Evolutionary conservation across 2,797 vertebrate species (phyloP), one percentile per base, ranked within the genome.

Genomic region (Pelodytes ibericus): DNA sequence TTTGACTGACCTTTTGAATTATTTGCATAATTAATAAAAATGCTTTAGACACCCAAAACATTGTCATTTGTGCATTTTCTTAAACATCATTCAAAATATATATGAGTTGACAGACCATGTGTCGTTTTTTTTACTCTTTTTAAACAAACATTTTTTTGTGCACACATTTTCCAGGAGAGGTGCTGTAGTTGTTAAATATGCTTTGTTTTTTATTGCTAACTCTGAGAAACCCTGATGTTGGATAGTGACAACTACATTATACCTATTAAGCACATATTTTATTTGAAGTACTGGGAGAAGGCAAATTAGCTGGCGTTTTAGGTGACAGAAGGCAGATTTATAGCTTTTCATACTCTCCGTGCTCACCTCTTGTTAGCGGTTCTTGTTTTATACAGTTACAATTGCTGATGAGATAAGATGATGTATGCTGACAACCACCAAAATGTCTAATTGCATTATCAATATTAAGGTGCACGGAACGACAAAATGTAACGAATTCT

Each of bases 181-280:
- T 53, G 49, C 49, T 24, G 33, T 5, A 56, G 29, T 13, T 20
- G 24, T 56, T 69, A 31, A 24, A 29, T 51, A 20, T 65, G 10
- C 20, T 27, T 24, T 57, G n/a, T 69, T 33, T 69, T 56, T 49
- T 51, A 67, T 51, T 20, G 11, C 13, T 8, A 29, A 27, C 39
- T 26, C 10, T 67, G 64, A 67, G 20, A 49, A 30, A 53, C 10
- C 10, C 16, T 56, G 26, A 69, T 56, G n/a, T 24, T 31, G 11
- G 47, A 20, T 9, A 7, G 18, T 53, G 66, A 33, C 66, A 57
- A 49, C 66, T 69, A 30, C 44, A 51, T 67, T 51, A 33, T 30
- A 56, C 49, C 49, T 56, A 69, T 69, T 56, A 56, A 56, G 47
- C 15, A 24, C 49, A 56, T 69, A 69, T 69, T 56, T 69, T 69